Evolutionary conservation across 2,888 invertebrate species (phyloP).

Genomic region (Crematogaster levior): DNA sequence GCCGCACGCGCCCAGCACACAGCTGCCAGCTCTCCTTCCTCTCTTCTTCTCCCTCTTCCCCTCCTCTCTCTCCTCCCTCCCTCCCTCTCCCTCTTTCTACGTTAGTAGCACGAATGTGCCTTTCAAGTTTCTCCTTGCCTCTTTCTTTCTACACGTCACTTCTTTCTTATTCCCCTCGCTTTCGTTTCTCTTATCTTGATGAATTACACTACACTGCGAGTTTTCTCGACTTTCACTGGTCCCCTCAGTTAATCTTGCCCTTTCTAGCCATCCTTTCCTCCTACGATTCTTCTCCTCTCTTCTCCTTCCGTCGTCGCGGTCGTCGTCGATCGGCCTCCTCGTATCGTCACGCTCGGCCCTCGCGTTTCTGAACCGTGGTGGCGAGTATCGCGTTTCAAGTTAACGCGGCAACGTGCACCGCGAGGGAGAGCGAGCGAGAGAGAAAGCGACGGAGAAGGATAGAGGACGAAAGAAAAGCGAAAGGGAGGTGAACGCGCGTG

Average conservation of each 20-base stretch:
- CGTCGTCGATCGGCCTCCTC: constrained; percentile 45
- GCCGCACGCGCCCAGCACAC: constrained; percentile 85
- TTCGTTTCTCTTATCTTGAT: constrained; percentile 44
- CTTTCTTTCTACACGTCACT: constrained; percentile 18
- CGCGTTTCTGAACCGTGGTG: constrained; percentile 61
- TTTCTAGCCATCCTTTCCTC: constrained; percentile 6
- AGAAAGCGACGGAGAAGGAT: background rate
- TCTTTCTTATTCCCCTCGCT: constrained; percentile 31
- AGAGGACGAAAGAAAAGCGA: constrained; percentile 21
- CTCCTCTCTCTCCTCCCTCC: background rate
- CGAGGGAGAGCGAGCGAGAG: constrained; percentile 51
- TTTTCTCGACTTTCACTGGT: constrained; percentile 41
- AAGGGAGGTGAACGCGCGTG: constrained; percentile 33
- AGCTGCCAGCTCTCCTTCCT: constrained; percentile 80
- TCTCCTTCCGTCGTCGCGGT: background rate
- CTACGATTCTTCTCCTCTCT: constrained; percentile 24
- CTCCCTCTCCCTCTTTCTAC: constrained; percentile 13
- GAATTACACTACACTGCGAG: constrained; percentile 14
- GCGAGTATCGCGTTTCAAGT: constrained; percentile 80
- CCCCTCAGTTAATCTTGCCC: constrained; percentile 51
- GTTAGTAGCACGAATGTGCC: constrained; percentile 4
- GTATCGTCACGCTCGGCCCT: constrained; percentile 50
- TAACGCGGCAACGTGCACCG: constrained; percentile 67
- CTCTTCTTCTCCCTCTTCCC: constrained; percentile 46
- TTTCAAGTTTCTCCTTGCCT: constrained; percentile 47